A percentile compares a stretch with the other conserved stretches of the same genome.
These are phyloP conservation scores for Allolobophora icterica DNA, from an alignment of 2,888 invertebrate species.

Conservation along the genomic window DNA sequence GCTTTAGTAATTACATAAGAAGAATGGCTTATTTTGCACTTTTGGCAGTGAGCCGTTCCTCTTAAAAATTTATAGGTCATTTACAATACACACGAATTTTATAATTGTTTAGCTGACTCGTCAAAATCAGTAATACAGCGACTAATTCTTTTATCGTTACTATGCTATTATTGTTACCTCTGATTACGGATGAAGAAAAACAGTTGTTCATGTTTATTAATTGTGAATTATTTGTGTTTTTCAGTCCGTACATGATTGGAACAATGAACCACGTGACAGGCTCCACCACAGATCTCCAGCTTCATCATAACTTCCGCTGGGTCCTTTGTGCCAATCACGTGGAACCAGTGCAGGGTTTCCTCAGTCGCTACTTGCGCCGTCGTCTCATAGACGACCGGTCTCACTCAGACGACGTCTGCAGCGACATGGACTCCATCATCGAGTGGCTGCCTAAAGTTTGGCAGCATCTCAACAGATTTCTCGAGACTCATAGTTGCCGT, in stretches of 20 bases:
- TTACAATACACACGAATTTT: not conserved
- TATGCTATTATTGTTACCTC: not conserved
- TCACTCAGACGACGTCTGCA: conserved; percentile 62
- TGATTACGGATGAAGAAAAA: not conserved
- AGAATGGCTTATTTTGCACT: no score
- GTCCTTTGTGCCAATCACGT: conserved; percentile 92
- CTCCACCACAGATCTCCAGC: conserved; percentile 79
- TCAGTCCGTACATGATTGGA: conserved; percentile 85
- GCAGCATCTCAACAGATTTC: conserved; percentile 91
- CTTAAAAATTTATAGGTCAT: no score
- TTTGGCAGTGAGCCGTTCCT: no score
- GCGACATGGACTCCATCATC: conserved; percentile 72
- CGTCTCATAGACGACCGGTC: conserved; percentile 76
- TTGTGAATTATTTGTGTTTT: conserved; percentile 40
- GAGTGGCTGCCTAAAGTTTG: conserved; percentile 95
- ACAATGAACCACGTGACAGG: conserved; percentile 67
- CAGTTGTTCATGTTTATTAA: not conserved
- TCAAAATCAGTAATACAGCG: conserved; percentile 59
- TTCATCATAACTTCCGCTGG: conserved; percentile 91
- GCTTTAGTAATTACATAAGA: no score
- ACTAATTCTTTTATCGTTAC: not conserved
- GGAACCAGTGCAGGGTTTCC: conserved; percentile 95
- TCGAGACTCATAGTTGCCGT: conserved; percentile 93
- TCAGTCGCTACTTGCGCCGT: conserved; percentile 80
- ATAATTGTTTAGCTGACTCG: not conserved